Percentiles rank a stretch among this genome's conserved stretches.
phyloP scores from a whole-genome alignment of 2,113 vertebrate genomes.

The Ptilorrhoa leucosticta region DNA sequence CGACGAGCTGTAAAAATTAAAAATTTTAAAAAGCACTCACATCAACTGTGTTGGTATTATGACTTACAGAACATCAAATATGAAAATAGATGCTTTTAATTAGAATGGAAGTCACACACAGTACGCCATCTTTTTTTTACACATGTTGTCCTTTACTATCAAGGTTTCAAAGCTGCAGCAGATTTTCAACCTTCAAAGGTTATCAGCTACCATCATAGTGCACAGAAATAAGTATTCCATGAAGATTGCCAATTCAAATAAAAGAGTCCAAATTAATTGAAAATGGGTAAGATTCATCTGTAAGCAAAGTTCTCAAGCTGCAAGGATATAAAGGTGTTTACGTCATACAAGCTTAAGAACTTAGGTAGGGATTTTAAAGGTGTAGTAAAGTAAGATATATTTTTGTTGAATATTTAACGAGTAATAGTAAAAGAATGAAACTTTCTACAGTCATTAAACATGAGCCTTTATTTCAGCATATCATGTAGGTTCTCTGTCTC shows the following conservation, averaged over 20 bases:
- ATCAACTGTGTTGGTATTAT: neutral
- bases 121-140: neutral
- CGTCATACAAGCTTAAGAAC: neutral
- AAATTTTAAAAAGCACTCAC: neutral
- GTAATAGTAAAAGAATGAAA: neutral
- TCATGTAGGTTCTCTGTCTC: neutral
- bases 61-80: neutral
- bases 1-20: slow-evolving; percentile 66
- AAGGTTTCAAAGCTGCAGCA: neutral
- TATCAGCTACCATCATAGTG: neutral
- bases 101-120: neutral
- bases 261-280: neutral
- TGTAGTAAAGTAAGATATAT: neutral
- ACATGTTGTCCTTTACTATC: neutral
- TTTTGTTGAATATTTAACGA: neutral
- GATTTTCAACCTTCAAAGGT: neutral
- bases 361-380: neutral
- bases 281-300: neutral
- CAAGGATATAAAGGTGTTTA: neutral
- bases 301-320: neutral
- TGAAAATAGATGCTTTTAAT: neutral
- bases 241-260: neutral
- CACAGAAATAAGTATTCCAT: neutral
- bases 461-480: neutral
- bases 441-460: neutral